Conservation (phyloP, 2,797 vertebrate genomes). For the Caiman crocodilus region DNA sequence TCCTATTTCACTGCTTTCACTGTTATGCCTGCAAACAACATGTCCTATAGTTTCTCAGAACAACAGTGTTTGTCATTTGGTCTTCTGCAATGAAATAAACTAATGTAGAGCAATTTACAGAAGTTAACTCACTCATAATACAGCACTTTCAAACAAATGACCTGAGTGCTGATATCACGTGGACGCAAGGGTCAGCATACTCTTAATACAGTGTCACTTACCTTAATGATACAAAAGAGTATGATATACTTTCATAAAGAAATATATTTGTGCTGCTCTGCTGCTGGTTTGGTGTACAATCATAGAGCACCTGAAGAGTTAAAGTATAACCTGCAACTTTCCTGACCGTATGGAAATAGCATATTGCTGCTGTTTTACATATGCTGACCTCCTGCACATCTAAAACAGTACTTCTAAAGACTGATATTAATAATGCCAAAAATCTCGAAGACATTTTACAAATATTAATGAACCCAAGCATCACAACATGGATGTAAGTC, state of each 20-base stretch:
- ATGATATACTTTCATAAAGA: not conserved
- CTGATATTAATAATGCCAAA: not conserved
- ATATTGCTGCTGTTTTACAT: not conserved
- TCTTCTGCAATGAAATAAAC: not conserved
- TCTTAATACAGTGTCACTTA: not conserved
- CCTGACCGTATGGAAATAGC: not conserved
- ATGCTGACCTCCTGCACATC: not conserved
- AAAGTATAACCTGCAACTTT: not conserved
- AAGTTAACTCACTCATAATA: not conserved
- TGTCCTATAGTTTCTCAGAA: not conserved
- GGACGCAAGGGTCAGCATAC: not conserved
- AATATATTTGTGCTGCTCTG: not conserved
- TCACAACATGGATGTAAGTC: not conserved
- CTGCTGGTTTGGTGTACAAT: not conserved
- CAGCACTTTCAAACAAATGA: not conserved
- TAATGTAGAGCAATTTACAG: not conserved
- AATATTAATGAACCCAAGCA: not conserved
- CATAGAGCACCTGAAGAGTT: accelerated
- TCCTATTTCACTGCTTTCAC: not conserved
- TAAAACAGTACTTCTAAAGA: not conserved
- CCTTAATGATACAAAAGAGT: not conserved
- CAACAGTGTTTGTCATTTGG: not conserved
- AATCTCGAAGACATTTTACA: not conserved
- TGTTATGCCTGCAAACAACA: not conserved
- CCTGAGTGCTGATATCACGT: not conserved